Conservation (phyloP, 2,113 vertebrate species). For the Ranitomeya imitator region DNA sequence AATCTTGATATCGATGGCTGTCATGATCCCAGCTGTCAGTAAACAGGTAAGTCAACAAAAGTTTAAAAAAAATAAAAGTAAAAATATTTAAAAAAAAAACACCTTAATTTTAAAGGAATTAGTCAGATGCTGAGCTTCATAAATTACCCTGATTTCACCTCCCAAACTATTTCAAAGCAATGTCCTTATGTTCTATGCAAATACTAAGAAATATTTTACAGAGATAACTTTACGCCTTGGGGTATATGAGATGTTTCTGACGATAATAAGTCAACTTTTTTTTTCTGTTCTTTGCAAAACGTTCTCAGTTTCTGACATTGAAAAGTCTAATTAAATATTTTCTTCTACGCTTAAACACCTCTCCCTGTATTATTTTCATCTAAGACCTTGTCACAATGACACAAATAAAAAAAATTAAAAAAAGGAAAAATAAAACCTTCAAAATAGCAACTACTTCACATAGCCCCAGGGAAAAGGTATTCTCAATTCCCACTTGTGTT, state of each 20-base stretch:
- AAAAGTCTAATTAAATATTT: constrained; percentile 53
- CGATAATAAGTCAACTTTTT: neutral
- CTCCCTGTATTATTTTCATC: constrained; percentile 30
- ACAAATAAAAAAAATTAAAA: neutral
- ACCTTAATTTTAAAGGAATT: neutral
- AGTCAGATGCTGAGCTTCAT: neutral
- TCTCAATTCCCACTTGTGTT: constrained; percentile 63
- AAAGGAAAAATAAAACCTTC: constrained; percentile 14
- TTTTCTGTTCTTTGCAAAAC: neutral
- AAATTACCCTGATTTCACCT: constrained; percentile 5
- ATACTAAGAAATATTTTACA: constrained; percentile 9
- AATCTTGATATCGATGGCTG: neutral
- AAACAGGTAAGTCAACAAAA: neutral
- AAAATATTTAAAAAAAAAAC: neutral
- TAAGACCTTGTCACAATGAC: constrained; percentile 11
- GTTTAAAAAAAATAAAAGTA: neutral
- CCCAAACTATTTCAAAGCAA: neutral
- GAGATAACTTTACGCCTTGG: neutral
- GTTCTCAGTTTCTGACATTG: constrained; percentile 3
- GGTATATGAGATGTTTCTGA: neutral
- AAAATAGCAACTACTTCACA: constrained; percentile 15
- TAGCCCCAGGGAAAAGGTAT: constrained; percentile 66
- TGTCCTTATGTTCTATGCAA: constrained; percentile 7
- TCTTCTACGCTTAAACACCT: constrained; percentile 21
- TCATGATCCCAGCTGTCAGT: neutral